phyloP scores from a whole-genome alignment of 2,797 vertebrate genomes.

The Hypotaenidia okinawae region DNA sequence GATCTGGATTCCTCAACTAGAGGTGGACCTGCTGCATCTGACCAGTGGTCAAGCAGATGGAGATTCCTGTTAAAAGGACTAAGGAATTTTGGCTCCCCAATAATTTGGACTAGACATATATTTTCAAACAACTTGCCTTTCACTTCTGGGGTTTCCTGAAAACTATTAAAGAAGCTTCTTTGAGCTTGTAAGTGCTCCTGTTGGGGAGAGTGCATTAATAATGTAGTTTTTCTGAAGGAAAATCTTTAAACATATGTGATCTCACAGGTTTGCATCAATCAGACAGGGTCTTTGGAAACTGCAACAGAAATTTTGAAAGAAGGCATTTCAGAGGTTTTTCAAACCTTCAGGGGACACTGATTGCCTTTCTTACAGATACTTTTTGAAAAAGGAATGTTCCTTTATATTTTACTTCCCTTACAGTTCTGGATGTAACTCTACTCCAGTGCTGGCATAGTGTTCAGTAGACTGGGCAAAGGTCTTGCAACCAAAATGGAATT shows the following conservation, averaged over 20 bases:
- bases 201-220: background rate
- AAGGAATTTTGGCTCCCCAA: background rate
- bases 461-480: background rate
- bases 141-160: background rate
- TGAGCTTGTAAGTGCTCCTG: background rate
- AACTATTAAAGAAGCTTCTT: background rate
- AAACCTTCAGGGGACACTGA: background rate
- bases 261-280: background rate
- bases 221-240: background rate
- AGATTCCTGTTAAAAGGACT: background rate
- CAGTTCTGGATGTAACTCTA: background rate
- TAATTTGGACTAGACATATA: background rate
- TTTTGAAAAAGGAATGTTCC: conserved; percentile 24
- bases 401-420: background rate
- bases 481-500: conserved; percentile 13
- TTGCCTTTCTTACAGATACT: background rate
- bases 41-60: background rate
- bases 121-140: background rate
- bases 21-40: background rate
- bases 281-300: background rate
- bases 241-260: background rate
- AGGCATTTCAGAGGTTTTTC: background rate
- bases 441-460: background rate
- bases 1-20: background rate
- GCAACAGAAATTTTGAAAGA: background rate